These are phyloP conservation scores for Crioceris asparagi DNA, from an alignment of 2,888 invertebrate species.

Conservation along the genomic window DNA sequence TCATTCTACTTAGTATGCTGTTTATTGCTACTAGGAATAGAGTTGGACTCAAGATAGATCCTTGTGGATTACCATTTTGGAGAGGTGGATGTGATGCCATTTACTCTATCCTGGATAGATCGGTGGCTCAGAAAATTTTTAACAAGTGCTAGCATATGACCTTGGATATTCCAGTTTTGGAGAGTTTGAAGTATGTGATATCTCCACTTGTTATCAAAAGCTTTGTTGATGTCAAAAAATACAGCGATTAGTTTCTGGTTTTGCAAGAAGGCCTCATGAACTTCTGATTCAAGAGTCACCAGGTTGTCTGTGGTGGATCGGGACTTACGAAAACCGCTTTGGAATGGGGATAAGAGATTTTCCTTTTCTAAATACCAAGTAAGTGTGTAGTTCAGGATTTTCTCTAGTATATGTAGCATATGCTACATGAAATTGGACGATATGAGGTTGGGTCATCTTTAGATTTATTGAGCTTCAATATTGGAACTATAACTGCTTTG, in stretches of 20 bases:
- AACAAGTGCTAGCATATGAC: too few species aligned
- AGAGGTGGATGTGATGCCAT: too few species aligned
- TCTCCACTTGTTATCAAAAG: too few species aligned
- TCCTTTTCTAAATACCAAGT: neutral
- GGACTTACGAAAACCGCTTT: constrained; percentile 3
- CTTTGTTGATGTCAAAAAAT: too few species aligned
- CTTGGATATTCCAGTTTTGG: too few species aligned
- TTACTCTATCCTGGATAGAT: too few species aligned
- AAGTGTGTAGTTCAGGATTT: constrained; percentile 4
- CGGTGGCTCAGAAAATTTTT: too few species aligned
- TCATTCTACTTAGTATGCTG: neutral
- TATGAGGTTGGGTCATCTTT: constrained; percentile 3
- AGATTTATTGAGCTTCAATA: constrained; percentile 4
- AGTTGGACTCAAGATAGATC: too few species aligned
- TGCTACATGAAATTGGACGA: constrained; percentile 4
- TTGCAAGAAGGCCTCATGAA: neutral
- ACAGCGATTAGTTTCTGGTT: neutral
- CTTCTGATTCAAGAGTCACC: constrained; percentile 1
- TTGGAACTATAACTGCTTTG: constrained; percentile 3
- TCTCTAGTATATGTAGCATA: constrained; percentile 3
- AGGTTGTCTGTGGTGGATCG: constrained; percentile 3
- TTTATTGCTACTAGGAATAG: constrained; percentile 1
- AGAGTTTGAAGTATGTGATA: too few species aligned
- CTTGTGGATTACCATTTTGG: too few species aligned
- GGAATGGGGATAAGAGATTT: neutral